Conservation (phyloP, 2,888 invertebrate species). For the Melitaea athalia region DNA sequence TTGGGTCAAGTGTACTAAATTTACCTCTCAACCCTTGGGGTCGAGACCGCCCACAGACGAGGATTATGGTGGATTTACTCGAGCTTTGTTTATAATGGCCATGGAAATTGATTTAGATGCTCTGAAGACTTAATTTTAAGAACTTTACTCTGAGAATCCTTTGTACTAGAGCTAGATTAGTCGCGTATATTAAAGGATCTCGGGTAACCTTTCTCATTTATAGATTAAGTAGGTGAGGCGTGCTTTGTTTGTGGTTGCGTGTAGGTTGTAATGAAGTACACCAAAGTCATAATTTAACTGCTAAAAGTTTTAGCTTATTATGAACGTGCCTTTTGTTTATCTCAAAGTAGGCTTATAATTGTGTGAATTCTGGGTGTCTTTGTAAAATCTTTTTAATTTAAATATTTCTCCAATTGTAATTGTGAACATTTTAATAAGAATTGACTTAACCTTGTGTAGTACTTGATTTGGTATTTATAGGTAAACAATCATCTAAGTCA, state of each 20-base stretch:
- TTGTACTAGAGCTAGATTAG: conserved; percentile 28
- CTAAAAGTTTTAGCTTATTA: conserved; percentile 4
- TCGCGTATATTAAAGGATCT: conserved; percentile 28
- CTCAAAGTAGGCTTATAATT: neutral
- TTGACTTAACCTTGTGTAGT: too few species aligned
- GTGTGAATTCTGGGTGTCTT: neutral
- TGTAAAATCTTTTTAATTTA: too few species aligned
- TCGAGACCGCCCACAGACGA: conserved; percentile 35
- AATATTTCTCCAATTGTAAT: too few species aligned
- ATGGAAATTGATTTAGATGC: conserved; percentile 43
- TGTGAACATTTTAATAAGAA: too few species aligned
- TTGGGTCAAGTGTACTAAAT: conserved; percentile 41
- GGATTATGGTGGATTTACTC: conserved; percentile 40
- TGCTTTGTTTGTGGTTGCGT: conserved; percentile 22
- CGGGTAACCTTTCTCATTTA: conserved; percentile 29
- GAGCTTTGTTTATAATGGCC: conserved; percentile 41
- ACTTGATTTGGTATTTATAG: too few species aligned
- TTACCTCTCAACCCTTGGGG: conserved; percentile 39
- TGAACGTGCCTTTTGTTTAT: too few species aligned
- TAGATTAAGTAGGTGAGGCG: conserved; percentile 24
- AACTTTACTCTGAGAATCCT: conserved; percentile 33
- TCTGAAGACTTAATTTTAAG: conserved; percentile 40
- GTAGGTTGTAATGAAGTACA: conserved; percentile 24
- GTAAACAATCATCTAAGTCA: too few species aligned
- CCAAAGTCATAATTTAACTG: neutral